A percentile compares a stretch with the other conserved stretches of the same genome.
These are phyloP conservation scores for Daboia siamensis DNA, from an alignment of 2,113 vertebrate species.

Conservation along the genomic window DNA sequence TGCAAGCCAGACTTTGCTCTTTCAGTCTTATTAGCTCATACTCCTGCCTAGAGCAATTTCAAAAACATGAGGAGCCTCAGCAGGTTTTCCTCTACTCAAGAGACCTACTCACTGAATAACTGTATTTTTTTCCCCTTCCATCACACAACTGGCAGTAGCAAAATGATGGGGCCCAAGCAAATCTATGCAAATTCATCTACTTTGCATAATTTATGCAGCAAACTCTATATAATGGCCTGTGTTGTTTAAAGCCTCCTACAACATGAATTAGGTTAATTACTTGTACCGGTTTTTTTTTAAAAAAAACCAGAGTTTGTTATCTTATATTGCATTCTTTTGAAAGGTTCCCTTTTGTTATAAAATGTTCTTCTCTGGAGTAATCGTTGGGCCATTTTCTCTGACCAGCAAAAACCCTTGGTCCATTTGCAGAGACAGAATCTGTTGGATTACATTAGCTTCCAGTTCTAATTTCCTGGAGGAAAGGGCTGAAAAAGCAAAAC, in stretches of 20 bases:
- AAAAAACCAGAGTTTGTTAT: not conserved
- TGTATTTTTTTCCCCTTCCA: not conserved
- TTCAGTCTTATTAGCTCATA: not conserved
- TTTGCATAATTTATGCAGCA: not conserved
- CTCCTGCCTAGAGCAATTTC: not conserved
- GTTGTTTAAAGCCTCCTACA: not conserved
- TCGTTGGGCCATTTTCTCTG: not conserved
- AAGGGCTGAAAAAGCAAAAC: not conserved
- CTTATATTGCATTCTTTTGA: not conserved
- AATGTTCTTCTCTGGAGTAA: not conserved
- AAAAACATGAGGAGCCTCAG: not conserved
- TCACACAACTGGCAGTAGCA: not conserved
- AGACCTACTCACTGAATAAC: not conserved
- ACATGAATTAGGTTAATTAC: conserved; percentile 12
- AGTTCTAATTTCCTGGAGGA: not conserved
- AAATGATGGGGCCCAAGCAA: not conserved
- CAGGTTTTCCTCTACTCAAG: not conserved
- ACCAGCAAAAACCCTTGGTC: not conserved
- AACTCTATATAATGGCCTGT: not conserved
- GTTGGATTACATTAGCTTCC: not conserved
- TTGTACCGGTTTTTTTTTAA: not conserved
- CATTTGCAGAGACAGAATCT: not conserved
- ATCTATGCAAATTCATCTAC: not conserved
- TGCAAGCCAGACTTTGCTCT: not conserved
- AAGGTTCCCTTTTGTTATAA: not conserved